phyloP scores from a whole-genome alignment of 2,888 invertebrate genomes.

The Phyllotreta striolata region DNA sequence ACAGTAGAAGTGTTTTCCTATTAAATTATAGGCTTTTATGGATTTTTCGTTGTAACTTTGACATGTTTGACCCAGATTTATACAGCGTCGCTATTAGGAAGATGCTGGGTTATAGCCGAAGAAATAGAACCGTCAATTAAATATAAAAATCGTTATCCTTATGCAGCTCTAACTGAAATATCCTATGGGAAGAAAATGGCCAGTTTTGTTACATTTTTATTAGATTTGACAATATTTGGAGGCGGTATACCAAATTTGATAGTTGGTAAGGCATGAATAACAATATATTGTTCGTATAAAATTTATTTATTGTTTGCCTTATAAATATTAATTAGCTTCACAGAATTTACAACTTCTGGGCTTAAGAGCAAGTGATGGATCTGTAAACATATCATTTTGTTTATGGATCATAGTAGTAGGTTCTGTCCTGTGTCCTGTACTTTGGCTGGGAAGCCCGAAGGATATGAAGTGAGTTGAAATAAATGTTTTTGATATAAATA shows the following conservation, averaged over 20 bases:
- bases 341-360: slow-evolving; percentile 83
- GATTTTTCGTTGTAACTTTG: slow-evolving; percentile 71
- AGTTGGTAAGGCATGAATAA: slow-evolving; percentile 66
- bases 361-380: slow-evolving; percentile 70
- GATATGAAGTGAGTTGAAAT: slow-evolving; percentile 80
- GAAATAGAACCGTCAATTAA: slow-evolving; percentile 69
- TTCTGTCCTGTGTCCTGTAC: slow-evolving; percentile 76
- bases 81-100: slow-evolving; percentile 80
- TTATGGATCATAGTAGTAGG: slow-evolving; percentile 84
- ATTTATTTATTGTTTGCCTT: not conserved
- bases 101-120: slow-evolving; percentile 83
- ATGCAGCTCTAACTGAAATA: slow-evolving; percentile 83
- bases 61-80: slow-evolving; percentile 79
- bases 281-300: no score
- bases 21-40: slow-evolving; percentile 69
- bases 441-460: slow-evolving; percentile 91
- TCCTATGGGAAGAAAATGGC: slow-evolving; percentile 74
- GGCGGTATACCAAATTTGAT: slow-evolving; percentile 82
- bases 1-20: slow-evolving; percentile 12
- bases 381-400: slow-evolving; percentile 78
- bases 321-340: slow-evolving; percentile 65
- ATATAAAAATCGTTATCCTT: slow-evolving; percentile 73
- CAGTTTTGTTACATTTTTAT: slow-evolving; percentile 71
- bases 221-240: slow-evolving; percentile 79
- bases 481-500: not conserved